phyloP scores from a whole-genome alignment of 2,113 vertebrate species.

The Thalassarche chlororhynchos region DNA sequence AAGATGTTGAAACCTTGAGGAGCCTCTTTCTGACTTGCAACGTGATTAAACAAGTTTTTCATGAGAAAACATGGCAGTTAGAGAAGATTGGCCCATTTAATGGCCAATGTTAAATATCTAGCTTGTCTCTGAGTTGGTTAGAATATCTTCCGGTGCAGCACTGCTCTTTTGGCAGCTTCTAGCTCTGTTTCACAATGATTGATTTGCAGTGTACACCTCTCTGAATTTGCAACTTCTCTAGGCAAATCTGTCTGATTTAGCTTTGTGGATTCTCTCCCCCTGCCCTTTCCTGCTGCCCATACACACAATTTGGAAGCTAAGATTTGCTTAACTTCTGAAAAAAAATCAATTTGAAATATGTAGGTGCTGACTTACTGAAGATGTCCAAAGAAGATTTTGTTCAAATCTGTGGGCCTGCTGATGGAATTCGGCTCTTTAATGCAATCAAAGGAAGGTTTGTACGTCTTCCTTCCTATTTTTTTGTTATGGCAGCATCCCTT shows the following conservation, averaged over 20 bases:
- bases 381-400: conserved; percentile 93
- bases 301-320: background rate
- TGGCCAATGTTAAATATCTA: background rate
- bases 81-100: background rate
- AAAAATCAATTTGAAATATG: conserved; percentile 40
- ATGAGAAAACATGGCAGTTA: background rate
- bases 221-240: background rate
- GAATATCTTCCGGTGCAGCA: background rate
- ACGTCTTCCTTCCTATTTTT: background rate
- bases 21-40: background rate
- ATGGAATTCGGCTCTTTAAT: conserved; percentile 95
- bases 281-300: background rate
- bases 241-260: background rate
- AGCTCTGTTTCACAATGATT: background rate
- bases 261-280: background rate
- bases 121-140: background rate
- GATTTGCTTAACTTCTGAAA: conserved; percentile 51
- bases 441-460: conserved; percentile 93
- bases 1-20: background rate
- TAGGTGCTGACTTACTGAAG: conserved; percentile 92
- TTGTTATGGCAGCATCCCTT: background rate
- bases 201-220: background rate
- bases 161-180: background rate
- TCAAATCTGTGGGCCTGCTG: conserved; percentile 94
- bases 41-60: background rate